A percentile compares a stretch with the other conserved stretches of the same genome.
These are phyloP conservation scores for Patagioenas fasciata DNA, from an alignment of 2,113 vertebrate genomes.

Conservation along the genomic window DNA sequence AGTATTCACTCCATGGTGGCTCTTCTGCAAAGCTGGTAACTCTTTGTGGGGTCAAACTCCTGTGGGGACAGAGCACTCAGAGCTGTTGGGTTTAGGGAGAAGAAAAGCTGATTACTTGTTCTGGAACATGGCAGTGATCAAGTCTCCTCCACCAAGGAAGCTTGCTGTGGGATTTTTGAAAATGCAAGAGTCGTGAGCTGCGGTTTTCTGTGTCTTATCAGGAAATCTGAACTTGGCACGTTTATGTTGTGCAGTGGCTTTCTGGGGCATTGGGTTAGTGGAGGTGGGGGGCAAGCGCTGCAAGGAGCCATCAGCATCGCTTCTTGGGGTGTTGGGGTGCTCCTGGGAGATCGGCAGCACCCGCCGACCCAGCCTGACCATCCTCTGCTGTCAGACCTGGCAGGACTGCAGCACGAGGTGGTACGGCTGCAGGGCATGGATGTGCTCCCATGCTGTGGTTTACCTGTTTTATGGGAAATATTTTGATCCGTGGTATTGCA, in stretches of 20 bases:
- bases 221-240: rapidly evolving
- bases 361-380: neutral
- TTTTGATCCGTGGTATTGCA: neutral
- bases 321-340: neutral
- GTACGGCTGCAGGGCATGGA: neutral
- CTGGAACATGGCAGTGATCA: neutral
- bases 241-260: neutral
- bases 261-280: rapidly evolving
- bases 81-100: neutral
- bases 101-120: neutral
- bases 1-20: rapidly evolving
- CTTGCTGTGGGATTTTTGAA: neutral
- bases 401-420: neutral
- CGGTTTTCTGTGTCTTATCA: neutral
- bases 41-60: neutral
- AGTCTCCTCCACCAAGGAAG: neutral
- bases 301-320: rapidly evolving
- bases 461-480: neutral
- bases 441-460: rapidly evolving
- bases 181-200: rapidly evolving
- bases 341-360: neutral
- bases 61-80: neutral
- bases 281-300: neutral
- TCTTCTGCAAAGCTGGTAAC: neutral
- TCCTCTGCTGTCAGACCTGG: neutral